These are phyloP conservation scores for Ramphastos sulfuratus DNA, from an alignment of 2,113 vertebrate species.

Conservation along the genomic window DNA sequence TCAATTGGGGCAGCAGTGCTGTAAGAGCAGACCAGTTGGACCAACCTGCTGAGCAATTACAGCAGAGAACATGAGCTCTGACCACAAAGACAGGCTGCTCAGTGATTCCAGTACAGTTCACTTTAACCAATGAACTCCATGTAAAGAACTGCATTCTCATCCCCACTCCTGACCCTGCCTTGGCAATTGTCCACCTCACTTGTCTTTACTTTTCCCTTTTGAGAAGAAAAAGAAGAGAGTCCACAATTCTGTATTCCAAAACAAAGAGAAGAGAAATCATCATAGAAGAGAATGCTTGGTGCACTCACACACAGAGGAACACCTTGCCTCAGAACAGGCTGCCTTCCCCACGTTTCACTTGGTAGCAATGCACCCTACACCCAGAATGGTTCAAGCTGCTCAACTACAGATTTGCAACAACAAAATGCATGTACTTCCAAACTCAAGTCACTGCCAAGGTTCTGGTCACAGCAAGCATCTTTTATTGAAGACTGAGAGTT, in stretches of 20 bases:
- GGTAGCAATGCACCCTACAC: neutral
- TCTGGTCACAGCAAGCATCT: neutral
- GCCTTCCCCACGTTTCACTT: neutral
- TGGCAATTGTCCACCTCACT: neutral
- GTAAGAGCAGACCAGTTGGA: accelerated
- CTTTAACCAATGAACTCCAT: neutral
- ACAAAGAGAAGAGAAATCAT: neutral
- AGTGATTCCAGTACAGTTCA: neutral
- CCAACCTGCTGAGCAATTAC: neutral
- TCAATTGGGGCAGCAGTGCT: neutral
- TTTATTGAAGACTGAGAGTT: neutral
- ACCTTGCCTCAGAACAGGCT: neutral
- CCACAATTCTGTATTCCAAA: neutral
- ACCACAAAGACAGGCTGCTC: neutral
- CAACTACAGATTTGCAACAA: neutral
- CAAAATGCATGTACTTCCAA: neutral
- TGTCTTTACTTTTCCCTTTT: neutral
- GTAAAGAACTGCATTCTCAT: neutral
- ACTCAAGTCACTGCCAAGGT: neutral
- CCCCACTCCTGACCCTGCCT: neutral
- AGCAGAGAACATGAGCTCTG: neutral
- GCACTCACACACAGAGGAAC: neutral
- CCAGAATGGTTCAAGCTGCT: neutral
- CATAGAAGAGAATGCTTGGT: neutral
- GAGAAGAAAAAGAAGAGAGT: neutral